A percentile compares a stretch with the other conserved stretches of the same genome.
Evolutionary conservation across 2,888 invertebrate genomes (phyloP).

Genomic region (Heliconius cydno): DNA sequence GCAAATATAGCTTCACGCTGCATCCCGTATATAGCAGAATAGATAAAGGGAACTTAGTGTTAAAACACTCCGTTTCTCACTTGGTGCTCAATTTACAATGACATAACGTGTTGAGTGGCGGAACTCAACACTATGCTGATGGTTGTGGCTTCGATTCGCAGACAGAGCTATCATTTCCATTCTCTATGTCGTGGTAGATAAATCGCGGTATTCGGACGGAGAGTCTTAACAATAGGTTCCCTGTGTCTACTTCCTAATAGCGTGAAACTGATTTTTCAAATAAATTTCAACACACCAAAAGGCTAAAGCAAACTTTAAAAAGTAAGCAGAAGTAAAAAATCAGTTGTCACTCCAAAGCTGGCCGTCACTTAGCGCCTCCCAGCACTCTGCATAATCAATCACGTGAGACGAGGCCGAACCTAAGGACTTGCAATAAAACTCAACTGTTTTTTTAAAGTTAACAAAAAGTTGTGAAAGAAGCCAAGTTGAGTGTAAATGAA

Average conservation of each 20-base stretch:
- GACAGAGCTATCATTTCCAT: no score
- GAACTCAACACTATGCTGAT: neutral
- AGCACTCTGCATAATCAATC: constrained; percentile 39
- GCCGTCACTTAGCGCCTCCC: constrained; percentile 36
- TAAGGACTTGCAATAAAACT: constrained; percentile 20
- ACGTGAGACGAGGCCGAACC: constrained; percentile 22
- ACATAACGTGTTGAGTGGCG: no score
- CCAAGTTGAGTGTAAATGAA: neutral
- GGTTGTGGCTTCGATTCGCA: neutral
- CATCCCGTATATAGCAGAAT: neutral
- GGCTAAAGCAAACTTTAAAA: neutral
- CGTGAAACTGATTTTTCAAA: neutral
- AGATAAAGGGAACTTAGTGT: neutral
- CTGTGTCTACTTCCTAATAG: neutral
- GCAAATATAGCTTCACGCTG: neutral
- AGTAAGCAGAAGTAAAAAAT: constrained; percentile 28
- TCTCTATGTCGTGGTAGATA: no score
- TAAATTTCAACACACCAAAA: neutral
- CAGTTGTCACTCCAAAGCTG: constrained; percentile 31
- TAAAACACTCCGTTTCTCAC: no score
- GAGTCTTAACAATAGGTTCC: no score
- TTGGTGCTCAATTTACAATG: no score
- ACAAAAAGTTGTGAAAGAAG: constrained; percentile 8
- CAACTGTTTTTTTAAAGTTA: constrained; percentile 3
- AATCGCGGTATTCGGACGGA: no score